Base-by-base conservation (phyloP, 2,797 vertebrate genomes). In the Sebastiscus tertius region DNA sequence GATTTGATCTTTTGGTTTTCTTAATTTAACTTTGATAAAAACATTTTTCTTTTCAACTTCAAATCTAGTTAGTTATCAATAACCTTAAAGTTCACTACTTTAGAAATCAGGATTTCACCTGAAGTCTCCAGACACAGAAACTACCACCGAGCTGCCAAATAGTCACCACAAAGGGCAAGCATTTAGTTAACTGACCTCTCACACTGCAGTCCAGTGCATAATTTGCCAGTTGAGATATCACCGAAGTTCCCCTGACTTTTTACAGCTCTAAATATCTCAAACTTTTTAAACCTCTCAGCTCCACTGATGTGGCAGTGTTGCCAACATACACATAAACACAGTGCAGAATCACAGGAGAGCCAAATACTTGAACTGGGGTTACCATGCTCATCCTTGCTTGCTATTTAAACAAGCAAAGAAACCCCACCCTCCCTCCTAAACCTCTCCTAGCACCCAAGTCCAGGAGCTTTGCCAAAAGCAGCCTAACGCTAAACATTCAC, bases 401-500 rank as follows among this genome's bases (percentile, higher is more conserved):
- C 85, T 89, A 83, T 85, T 89, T 78, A 85, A 89, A 90, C 79
- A 83, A 90, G 87, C 82, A 81, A 42, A 85, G 68, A 85, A 84
- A 85, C 54, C 80, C 85, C 75, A 62, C 62, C 81, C 81, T 75
- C 80, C 79, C 74, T 69, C 42, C 54, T 54, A 75, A 80, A 75
- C 72, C 87, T 88, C 87, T 80, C 75, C 80, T 86, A 90, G 92
- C 94, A 88, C 90, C 87, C 89, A 83, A 71, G 86, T 92, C 87
- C 72, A 89, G 89, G 90, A 88, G 77, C 77, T 63, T 72, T 93
- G 93, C 94, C 94, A 95, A 93, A 86, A 94, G 80, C 87, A 90
- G 92, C 84, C 88, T 88, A 90, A 93, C 84, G 84, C 93, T 94
- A 93, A 94, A 92, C 91, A 93, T 91, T 92, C 89, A 84, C 81